These are phyloP conservation scores for Lymantria monacha DNA, from an alignment of 2,888 invertebrate genomes.

Conservation along the genomic window DNA sequence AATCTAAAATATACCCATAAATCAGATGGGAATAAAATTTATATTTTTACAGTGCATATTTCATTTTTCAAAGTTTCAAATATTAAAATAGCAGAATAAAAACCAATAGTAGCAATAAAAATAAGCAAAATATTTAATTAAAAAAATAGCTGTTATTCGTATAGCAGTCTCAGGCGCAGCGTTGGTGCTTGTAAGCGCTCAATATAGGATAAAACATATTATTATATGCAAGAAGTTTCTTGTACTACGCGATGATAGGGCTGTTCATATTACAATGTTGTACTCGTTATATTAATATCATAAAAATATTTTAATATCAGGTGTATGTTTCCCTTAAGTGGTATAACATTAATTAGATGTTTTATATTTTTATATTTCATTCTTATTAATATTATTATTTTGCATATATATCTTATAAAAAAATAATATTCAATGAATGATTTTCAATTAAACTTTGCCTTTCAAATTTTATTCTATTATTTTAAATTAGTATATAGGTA, in stretches of 20 bases:
- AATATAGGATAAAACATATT: slow-evolving; percentile 82
- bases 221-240: slow-evolving; percentile 82
- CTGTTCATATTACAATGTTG: slow-evolving; percentile 45
- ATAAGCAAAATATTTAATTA: not conserved
- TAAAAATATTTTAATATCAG: slow-evolving; percentile 20
- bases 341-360: not conserved
- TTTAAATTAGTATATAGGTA: no score
- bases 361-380: not conserved
- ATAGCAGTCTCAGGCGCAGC: slow-evolving; percentile 42
- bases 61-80: not conserved
- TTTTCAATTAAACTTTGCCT: no score
- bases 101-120: no score
- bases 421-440: no score
- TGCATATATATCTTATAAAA: not conserved
- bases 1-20: no score
- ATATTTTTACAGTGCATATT: no score
- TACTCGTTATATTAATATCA: slow-evolving; percentile 20
- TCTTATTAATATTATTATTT: not conserved
- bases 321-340: not conserved
- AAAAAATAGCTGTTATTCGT: slow-evolving; percentile 29
- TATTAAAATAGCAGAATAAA: not conserved
- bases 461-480: no score
- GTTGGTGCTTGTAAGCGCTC: slow-evolving; percentile 65
- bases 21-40: no score
- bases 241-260: slow-evolving; percentile 78